A percentile compares a stretch with the other conserved stretches of the same genome.
phyloP scores from a whole-genome alignment of 2,797 vertebrate species.

The Kryptopterus vitreolus region DNA sequence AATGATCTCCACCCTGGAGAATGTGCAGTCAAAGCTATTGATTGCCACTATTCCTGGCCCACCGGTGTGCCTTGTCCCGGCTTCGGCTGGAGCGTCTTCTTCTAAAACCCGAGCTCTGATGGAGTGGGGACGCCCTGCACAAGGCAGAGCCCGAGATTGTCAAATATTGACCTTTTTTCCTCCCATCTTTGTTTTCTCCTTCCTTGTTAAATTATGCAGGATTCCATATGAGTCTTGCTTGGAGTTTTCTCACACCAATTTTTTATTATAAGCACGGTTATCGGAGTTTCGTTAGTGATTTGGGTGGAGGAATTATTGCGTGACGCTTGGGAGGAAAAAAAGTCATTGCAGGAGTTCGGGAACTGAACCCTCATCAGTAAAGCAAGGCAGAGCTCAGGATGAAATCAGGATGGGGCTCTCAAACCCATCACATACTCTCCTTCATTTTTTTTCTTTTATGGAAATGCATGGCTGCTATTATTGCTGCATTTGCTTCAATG shows the following conservation, averaged over 20 bases:
- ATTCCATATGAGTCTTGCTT: constrained; percentile 18
- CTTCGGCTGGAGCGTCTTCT: constrained; percentile 71
- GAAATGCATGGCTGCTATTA: constrained; percentile 66
- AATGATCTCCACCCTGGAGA: constrained; percentile 90
- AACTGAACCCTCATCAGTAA: constrained; percentile 41
- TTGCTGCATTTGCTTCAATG: constrained; percentile 71
- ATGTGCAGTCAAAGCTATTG: constrained; percentile 86
- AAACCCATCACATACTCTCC: constrained; percentile 35
- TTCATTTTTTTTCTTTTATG: constrained; percentile 50
- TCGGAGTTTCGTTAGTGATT: constrained; percentile 30
- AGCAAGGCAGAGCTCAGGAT: constrained; percentile 39
- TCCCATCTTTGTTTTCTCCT: constrained; percentile 21
- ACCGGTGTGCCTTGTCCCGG: constrained; percentile 76
- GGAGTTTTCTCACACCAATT: constrained; percentile 21
- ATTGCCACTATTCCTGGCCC: constrained; percentile 94
- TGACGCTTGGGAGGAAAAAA: constrained; percentile 39
- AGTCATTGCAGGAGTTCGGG: constrained; percentile 32
- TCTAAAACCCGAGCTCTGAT: constrained; percentile 60
- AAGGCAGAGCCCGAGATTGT: constrained; percentile 34
- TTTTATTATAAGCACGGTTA: constrained; percentile 36
- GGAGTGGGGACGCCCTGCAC: constrained; percentile 41
- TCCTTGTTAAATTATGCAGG: constrained; percentile 31
- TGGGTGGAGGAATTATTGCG: constrained; percentile 39
- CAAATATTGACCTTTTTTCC: constrained; percentile 39
- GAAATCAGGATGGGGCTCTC: constrained; percentile 32